Base-by-base conservation (phyloP, 2,888 invertebrate species). In the Perizoma affinitatum region DNA sequence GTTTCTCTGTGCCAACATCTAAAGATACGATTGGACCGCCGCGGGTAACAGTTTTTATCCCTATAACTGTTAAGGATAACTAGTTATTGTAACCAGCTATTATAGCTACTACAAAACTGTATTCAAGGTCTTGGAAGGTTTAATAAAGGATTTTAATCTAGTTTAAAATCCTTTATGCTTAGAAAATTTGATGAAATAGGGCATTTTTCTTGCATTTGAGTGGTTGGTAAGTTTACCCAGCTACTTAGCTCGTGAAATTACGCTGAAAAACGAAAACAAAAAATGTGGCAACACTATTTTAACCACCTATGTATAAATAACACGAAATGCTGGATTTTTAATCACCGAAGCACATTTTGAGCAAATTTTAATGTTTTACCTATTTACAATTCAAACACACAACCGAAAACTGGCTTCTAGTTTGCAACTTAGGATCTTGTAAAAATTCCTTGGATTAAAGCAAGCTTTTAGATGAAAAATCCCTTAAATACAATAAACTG, bases 1-100 rank as follows among this genome's bases (percentile, higher is more conserved):
- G 97, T 73, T 97, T 97, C 88, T 98, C 97, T 79, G 97, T 98
- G 90, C 98, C 98, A 68, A 97, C 97, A 44, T 96, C 97, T 63
- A 97, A 97, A 93, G 96, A 96, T 86, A 82, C 87, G 80, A 95
- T 92, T 53, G 86, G 84, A 71, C 86, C 87, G 0, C 90, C 88
- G 80, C 93, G 91, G 86, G 92, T 92, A 85, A 79, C 61, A 10
- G 9, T 33, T 8, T 40, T 48, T 44, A 38, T 43, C 22, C 7
- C 40, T 6, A 34, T 51, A 51, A 35, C 52, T 9, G 57, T 9
- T 51, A 10, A n/a, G 11, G 11, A 46, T 43, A 10, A 51, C 38
- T 43, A 6, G n/a, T 42, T 42, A 42, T n/a, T 42, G 3, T 42
- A 33, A 41, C 22, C 41, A 11, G 44, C 6, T 44, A 22, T 44